Evolutionary conservation across 2,113 vertebrate species (phyloP).

Genomic region (Salvator merianae): DNA sequence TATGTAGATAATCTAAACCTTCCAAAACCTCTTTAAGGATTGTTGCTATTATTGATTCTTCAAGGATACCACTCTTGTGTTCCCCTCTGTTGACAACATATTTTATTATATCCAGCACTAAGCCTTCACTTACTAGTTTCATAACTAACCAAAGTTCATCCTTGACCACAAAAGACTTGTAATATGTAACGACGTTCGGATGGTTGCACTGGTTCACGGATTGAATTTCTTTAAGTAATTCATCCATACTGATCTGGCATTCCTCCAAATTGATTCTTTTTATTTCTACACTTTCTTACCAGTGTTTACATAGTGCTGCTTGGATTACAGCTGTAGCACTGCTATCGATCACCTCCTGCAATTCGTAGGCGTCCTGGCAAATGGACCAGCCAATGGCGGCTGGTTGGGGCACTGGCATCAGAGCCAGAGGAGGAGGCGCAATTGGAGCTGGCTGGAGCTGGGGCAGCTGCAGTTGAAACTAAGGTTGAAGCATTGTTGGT

Average conservation of each 20-base stretch:
- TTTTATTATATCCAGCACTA: conserved; percentile 99
- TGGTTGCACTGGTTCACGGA: conserved; percentile 99
- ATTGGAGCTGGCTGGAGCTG: no score
- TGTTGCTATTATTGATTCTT: conserved; percentile 94
- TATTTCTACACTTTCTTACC: conserved; percentile 97
- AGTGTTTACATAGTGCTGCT: conserved; percentile 93
- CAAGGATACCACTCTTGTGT: conserved; percentile 88
- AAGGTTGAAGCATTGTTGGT: no score
- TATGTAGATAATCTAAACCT: conserved; percentile 96
- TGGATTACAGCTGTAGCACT: conserved; percentile 98
- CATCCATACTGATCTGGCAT: conserved; percentile 99
- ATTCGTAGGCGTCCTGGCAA: no score
- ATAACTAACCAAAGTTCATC: conserved; percentile 99
- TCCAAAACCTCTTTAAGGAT: conserved; percentile 98
- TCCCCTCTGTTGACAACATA: conserved; percentile 92
- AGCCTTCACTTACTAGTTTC: conserved; percentile 97
- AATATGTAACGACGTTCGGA: conserved; percentile 96
- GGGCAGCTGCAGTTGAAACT: no score
- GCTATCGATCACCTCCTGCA: no score
- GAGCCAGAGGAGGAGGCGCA: no score
- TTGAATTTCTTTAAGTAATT: conserved; percentile 99
- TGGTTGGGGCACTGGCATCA: no score
- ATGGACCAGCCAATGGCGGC: no score
- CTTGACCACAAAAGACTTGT: conserved; percentile 98
- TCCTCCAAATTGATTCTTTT: conserved; percentile 99